phyloP scores from a whole-genome alignment of 2,888 invertebrate genomes.

The Acanthococcus lagerstroemiae region DNA sequence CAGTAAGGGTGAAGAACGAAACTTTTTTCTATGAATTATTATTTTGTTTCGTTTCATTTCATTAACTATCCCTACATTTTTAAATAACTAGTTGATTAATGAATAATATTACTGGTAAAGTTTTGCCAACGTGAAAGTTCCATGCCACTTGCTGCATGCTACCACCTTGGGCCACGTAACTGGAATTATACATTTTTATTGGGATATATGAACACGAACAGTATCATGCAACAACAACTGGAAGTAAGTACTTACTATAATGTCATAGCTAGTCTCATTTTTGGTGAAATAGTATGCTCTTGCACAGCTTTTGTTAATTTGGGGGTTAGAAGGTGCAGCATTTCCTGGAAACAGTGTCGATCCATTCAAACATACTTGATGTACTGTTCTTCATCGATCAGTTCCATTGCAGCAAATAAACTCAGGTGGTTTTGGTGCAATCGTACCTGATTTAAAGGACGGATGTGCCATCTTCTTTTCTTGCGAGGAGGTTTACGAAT shows the following conservation, averaged over 20 bases:
- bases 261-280: not conserved
- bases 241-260: not conserved
- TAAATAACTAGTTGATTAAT: too few species aligned
- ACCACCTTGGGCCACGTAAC: not conserved
- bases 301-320: not conserved
- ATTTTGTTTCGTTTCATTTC: too few species aligned
- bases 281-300: not conserved
- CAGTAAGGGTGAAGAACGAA: too few species aligned
- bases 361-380: not conserved
- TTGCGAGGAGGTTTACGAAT: not conserved
- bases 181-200: not conserved
- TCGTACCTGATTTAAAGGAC: not conserved
- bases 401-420: not conserved
- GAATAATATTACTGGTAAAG: too few species aligned
- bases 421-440: not conserved
- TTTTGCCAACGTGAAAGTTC: not conserved
- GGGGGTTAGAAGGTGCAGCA: not conserved
- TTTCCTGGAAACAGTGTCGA: not conserved
- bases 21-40: too few species aligned
- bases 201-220: not conserved
- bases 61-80: too few species aligned
- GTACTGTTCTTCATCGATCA: slow-evolving; percentile 43
- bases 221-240: not conserved
- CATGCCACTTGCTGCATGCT: not conserved
- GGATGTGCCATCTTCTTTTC: not conserved